phyloP scores from a whole-genome alignment of 30 jellyfish, hydroid and myxozoan genomes.

The Aurelia coerulea region DNA sequence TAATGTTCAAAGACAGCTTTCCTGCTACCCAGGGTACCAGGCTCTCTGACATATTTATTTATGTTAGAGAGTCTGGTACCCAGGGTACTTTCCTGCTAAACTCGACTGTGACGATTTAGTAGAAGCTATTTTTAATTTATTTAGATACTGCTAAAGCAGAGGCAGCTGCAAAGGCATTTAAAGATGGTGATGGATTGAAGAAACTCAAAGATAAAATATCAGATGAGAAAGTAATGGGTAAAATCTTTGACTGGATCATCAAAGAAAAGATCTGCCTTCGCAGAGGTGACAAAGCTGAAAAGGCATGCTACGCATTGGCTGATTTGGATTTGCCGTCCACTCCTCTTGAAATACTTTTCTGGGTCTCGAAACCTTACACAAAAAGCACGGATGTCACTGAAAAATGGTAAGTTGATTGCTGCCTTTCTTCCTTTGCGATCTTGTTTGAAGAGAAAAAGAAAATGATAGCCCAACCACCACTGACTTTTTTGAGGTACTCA shows the following conservation, averaged over 20 bases:
- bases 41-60: no score
- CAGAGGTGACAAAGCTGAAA: not conserved
- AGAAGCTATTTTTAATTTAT: no score
- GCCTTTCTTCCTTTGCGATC: no score
- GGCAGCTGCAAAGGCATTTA: not conserved
- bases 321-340: not conserved
- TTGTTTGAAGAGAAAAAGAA: no score
- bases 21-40: no score
- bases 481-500: no score
- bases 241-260: not conserved
- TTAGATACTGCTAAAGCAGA: slow-evolving; percentile 4
- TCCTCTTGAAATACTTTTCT: not conserved
- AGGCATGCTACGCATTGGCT: not conserved
- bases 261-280: slow-evolving; percentile 5
- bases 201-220: not conserved
- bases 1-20: no score
- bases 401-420: not conserved
- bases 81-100: no score
- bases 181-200: slow-evolving; percentile 13
- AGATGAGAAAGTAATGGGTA: not conserved
- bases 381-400: slow-evolving; percentile 3
- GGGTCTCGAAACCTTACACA: not conserved
- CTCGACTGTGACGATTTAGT: no score
- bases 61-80: no score
- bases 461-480: no score